Percentiles rank a stretch among this genome's conserved stretches.
Evolutionary conservation across 2,113 vertebrate genomes (phyloP).

Genomic region (Alectura lathami): DNA sequence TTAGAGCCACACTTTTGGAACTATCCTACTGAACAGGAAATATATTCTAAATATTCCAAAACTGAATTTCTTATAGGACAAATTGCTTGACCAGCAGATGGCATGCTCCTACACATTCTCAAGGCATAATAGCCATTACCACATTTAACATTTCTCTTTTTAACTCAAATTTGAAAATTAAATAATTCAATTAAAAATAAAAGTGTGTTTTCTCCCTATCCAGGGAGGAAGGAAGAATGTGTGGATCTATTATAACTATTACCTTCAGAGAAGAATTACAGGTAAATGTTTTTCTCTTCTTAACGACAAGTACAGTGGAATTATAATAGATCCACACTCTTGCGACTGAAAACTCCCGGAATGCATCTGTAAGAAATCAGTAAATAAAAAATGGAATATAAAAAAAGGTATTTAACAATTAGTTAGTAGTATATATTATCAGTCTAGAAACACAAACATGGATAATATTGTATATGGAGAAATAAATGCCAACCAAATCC

Average conservation of each 20-base stretch:
- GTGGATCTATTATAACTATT: slow-evolving; percentile 63
- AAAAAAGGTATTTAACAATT: not conserved
- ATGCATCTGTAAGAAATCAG: slow-evolving; percentile 53
- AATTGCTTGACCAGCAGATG: slow-evolving; percentile 55
- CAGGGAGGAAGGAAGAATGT: slow-evolving; percentile 18
- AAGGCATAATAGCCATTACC: not conserved
- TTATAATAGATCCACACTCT: slow-evolving; percentile 46
- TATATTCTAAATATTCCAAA: not conserved
- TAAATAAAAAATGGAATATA: slow-evolving; percentile 44
- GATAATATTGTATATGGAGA: not conserved
- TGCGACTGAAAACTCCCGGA: not conserved
- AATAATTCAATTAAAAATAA: not conserved
- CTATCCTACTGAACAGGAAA: not conserved
- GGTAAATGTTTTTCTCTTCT: slow-evolving; percentile 61
- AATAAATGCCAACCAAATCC: not conserved
- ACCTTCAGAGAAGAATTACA: slow-evolving; percentile 70
- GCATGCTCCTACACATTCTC: not conserved
- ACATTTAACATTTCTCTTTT: not conserved
- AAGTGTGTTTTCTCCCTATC: not conserved
- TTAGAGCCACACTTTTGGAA: slow-evolving; percentile 61
- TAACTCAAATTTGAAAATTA: not conserved
- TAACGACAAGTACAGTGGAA: slow-evolving; percentile 44
- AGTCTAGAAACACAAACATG: not conserved
- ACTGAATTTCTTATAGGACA: not conserved
- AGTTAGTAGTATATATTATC: not conserved